Conservation (phyloP, 2,888 invertebrate species). For the Scrobipalpa atriplicella region DNA sequence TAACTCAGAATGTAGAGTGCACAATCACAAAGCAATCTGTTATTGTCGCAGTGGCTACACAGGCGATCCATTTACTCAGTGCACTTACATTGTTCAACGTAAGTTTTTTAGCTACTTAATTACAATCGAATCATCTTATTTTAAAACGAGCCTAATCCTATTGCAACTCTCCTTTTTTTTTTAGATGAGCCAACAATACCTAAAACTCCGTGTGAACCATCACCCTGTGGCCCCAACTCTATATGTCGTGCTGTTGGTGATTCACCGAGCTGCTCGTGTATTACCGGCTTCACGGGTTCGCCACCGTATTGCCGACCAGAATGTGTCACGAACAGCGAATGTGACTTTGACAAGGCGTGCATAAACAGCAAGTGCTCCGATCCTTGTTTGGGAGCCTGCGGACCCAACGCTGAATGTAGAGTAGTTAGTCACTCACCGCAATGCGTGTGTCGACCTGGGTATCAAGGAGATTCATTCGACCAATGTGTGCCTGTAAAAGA, state of each 20-base stretch:
- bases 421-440: constrained; percentile 93
- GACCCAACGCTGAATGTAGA: constrained; percentile 88
- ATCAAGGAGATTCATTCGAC: constrained; percentile 90
- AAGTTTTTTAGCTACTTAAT: constrained; percentile 47
- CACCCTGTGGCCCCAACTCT: constrained; percentile 92
- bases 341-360: constrained; percentile 89
- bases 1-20: constrained; percentile 88
- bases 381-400: constrained; percentile 92
- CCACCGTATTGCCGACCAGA: constrained; percentile 92
- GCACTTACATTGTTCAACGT: constrained; percentile 65
- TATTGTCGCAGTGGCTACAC: constrained; percentile 87
- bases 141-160: too few relatives aligned
- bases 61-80: constrained; percentile 92
- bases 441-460: constrained; percentile 88
- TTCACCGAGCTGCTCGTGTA: constrained; percentile 87
- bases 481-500: constrained; percentile 79
- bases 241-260: constrained; percentile 83
- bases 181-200: constrained; percentile 55
- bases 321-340: constrained; percentile 92
- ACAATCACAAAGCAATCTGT: constrained; percentile 94
- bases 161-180: constrained; percentile 19
- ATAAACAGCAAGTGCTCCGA: constrained; percentile 90
- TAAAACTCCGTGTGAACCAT: constrained; percentile 84
- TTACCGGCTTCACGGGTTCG: constrained; percentile 87
- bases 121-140: neutral